Evolutionary conservation across 2,113 vertebrate species (phyloP), one percentile per base, ranked within the genome.

Genomic region (Callithrix jacchus): DNA sequence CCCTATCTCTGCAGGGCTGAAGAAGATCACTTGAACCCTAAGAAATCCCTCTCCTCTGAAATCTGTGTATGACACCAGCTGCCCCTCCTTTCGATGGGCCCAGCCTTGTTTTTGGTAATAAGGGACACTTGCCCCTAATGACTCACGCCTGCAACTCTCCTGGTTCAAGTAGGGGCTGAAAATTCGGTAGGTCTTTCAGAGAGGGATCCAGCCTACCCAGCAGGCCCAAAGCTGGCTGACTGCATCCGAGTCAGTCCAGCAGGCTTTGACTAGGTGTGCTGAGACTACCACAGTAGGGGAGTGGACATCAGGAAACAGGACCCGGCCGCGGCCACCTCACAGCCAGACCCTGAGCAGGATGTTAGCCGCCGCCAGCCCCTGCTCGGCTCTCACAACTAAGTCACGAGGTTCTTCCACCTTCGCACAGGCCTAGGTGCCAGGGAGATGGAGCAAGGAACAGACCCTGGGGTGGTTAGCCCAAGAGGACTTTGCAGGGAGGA

Each of bases 201-300:
- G 74, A 17, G 20, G 52, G 35, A 27, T 3, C 8, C 1, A 70
- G 52, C 37, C 49, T 21, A 14, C 12, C 52, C 25, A 1, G 37
- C 6, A 1, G 1, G 71, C 25, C 47, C 47, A 47, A 10, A 18
- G 49, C 32, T 0, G 1, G 37, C 92, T 1, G 1, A 18, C 2
- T 16, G 1, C 18, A 27, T 42, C 82, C 68, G 4, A 11, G 76
- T 37, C 37, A 30, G 21, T 49, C 12, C 25, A 42, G 42, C 52
- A 14, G 52, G 54, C 56, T 73, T 89, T 42, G 61, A 42, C 35
- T 18, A 27, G 30, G 37, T 49, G 3, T 35, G n/a, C 17, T n/a
- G 3, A 11, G 61, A 73, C 21, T 40, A n/a, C 37, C 35, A 11
- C 32, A 35, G 12, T 3, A 40, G 5, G 52, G 25, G 40, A 18